Base-by-base conservation (phyloP, 2,113 vertebrate species). In the Lagopus leucura region DNA sequence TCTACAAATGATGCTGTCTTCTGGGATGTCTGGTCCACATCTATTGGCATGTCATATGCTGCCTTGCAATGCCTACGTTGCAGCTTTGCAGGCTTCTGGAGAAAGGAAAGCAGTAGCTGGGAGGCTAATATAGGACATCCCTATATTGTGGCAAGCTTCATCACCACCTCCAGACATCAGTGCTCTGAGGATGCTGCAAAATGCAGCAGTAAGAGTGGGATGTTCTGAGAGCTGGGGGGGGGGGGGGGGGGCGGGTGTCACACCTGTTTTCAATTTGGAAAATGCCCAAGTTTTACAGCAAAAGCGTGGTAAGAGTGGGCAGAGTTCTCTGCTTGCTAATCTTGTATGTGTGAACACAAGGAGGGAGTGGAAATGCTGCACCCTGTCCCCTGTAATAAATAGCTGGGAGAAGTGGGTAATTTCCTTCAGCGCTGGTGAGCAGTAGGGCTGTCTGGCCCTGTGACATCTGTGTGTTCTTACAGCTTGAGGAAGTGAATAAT, bases 401-500 rank as follows among this genome's bases (percentile, higher is more conserved):
- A 70, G 48, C 6, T 40, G 75, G 83, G 61, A 90, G 16, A 54
- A 77, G 52, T 81, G 22, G 20, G 34, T 47, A 73, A 80, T 87
- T 94, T 95, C 55, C 45, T 50, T 48, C 74, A 11, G 2, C 25
- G 36, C 52, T 66, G 22, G 18, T n/a, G 50, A 88, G 43, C 0
- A 2, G 21, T 0, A 3, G n/a, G n/a, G 22, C 85, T 93, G n/a
- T 76, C 73, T 95, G 92, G 60, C 40, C 67, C 38, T 70, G 5
- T 0, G 0, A 91, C 50, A 82, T 89, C 94, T 90, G 92, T 24
- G 25, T 81, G 64, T 66, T 77, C 80, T 93, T 85, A 73, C 1
- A 2, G 65, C 71, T 88, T 14, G 2, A 92, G 67, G 60, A 93
- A 93, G 22, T 81, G 25, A 43, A 74, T 83, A 87, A 95, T 93